phyloP scores from a whole-genome alignment of 1,140 invertebrate species.

The Trachymyrmex cornetzi region DNA sequence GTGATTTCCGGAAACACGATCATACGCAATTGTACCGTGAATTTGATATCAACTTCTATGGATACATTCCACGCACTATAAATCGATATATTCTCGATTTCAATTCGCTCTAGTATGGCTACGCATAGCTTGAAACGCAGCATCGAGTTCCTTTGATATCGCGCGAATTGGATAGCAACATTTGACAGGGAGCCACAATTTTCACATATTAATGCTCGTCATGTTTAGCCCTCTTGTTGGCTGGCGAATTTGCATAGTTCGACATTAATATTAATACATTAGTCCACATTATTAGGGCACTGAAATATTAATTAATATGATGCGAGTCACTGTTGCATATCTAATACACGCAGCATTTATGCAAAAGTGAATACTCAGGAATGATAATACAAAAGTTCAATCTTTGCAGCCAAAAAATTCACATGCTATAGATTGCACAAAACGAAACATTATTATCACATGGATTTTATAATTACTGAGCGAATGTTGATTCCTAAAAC shows the following conservation, averaged over 20 bases:
- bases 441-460: background rate
- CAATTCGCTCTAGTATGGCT: constrained; percentile 46
- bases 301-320: constrained; percentile 50
- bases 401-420: background rate
- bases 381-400: background rate
- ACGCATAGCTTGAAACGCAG: constrained; percentile 7
- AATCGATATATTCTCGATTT: constrained; percentile 57
- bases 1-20: constrained; percentile 51
- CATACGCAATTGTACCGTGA: constrained; percentile 44
- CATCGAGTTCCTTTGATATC: constrained; percentile 57
- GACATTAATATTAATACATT: constrained; percentile 52
- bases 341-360: constrained; percentile 28
- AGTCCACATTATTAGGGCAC: constrained; percentile 22
- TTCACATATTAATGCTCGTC: constrained; percentile 47
- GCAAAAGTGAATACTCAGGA: background rate
- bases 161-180: constrained; percentile 55
- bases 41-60: constrained; percentile 61
- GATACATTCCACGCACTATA: constrained; percentile 40
- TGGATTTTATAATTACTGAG: background rate
- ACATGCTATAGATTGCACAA: background rate
- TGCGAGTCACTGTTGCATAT: background rate
- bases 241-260: constrained; percentile 13
- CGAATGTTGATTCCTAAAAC: background rate
- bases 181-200: constrained; percentile 47
- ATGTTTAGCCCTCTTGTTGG: constrained; percentile 37